phyloP scores from a whole-genome alignment of 2,797 vertebrate genomes.

The Dipus sagitta region DNA sequence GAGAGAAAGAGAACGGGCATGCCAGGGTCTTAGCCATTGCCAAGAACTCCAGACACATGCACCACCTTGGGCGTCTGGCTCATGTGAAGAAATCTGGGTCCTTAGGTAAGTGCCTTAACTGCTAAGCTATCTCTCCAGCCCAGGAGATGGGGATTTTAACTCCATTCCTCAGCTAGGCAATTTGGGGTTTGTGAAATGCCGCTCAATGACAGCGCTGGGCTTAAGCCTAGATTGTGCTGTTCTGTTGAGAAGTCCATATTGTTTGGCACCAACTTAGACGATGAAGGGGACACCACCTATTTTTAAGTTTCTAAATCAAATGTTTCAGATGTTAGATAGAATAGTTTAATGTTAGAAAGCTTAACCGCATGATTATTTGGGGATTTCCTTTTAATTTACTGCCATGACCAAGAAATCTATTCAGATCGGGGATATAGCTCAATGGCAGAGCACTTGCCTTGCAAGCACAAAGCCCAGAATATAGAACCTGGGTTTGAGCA shows the following conservation, averaged over 20 bases:
- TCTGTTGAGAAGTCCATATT: background rate
- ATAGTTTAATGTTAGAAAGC: conserved; percentile 24
- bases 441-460: too few species aligned
- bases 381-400: conserved; percentile 44
- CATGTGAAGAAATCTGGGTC: too few species aligned
- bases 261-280: background rate
- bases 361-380: conserved; percentile 4
- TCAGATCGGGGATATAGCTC: background rate
- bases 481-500: too few species aligned
- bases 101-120: too few species aligned
- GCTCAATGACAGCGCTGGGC: background rate
- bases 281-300: background rate
- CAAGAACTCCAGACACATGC: too few species aligned
- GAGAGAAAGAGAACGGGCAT: too few species aligned
- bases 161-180: background rate
- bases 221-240: background rate
- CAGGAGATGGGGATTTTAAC: background rate
- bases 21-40: too few species aligned
- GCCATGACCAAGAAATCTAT: background rate
- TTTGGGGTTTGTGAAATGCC: background rate
- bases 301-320: conserved; percentile 45
- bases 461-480: too few species aligned
- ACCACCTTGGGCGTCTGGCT: too few species aligned
- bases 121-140: too few species aligned
- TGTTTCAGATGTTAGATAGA: background rate